Base-by-base conservation (phyloP, 2,113 vertebrate species). In the Micronycteris hirsuta region DNA sequence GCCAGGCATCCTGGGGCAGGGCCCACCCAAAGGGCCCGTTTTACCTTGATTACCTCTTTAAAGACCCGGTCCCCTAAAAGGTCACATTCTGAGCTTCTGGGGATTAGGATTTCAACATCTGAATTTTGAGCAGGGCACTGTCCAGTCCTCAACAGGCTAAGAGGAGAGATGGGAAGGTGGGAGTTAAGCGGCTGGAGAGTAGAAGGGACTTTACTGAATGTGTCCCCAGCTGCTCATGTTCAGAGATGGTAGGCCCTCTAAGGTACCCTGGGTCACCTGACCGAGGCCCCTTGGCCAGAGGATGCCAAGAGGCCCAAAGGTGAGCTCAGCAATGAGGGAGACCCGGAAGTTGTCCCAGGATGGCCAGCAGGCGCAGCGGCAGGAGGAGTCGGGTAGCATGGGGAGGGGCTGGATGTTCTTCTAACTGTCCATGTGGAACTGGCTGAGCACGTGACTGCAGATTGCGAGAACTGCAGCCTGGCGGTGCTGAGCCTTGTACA, bases 331-430 rank as follows among this genome's bases (percentile, higher is more conserved):
- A 12, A 2, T 10, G 31, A 65, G 52, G 52, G 45, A 68, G 6
- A 36, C 41, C 82, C 24, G 63, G 63, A 7, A 28, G 24, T 38
- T 71, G 63, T 43, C 9, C 19, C n/a, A 43, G 61, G 33, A 54
- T 91, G 54, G 36, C 28, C 31, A 43, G 71, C 11, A 47, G 58
- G n/a, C 14, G 36, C 3, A 36, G 26, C 45, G 52, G 58, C 67
- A 19, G 7, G 13, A 12, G 12, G 49, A 8, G 3, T 41, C 10
- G 5, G 4, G 41, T 22, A 12, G 31, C 0, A 0, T 0, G 1
- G 56, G n/a, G 41, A 20, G 17, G 41, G 70, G 54, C 49, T 28
- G 14, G 54, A 28, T 26, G 16, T 24, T 19, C 6, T 22, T 61
- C 47, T 6, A 13, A 5, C 22, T 28, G 4, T 26, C 16, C 20